These are phyloP conservation scores for Pseudachorutes palmiensis DNA, from an alignment of 1,140 invertebrate genomes.

Conservation along the genomic window DNA sequence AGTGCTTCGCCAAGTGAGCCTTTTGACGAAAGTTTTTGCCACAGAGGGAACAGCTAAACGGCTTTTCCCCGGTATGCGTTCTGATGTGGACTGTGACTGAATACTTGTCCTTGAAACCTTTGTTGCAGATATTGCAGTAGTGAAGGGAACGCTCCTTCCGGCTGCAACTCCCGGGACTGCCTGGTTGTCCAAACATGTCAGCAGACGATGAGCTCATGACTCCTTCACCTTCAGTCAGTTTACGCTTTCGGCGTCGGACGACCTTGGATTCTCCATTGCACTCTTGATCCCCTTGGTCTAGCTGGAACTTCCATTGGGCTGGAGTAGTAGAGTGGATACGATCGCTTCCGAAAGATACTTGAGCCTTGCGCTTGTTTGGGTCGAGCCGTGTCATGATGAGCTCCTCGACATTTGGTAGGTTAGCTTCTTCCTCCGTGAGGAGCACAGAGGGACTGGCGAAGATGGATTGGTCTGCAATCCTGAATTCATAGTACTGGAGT, in stretches of 20 bases:
- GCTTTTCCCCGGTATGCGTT: constrained; percentile 84
- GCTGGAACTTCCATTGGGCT: constrained; percentile 16
- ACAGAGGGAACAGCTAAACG: constrained; percentile 77
- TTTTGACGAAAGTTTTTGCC: constrained; percentile 90
- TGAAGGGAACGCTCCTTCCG: constrained; percentile 76
- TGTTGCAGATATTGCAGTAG: constrained; percentile 83
- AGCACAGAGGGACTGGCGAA: constrained; percentile 5
- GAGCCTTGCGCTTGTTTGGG: constrained; percentile 30
- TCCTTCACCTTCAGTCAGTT: too few relatives aligned
- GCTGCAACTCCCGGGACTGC: constrained; percentile 28
- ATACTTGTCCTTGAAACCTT: constrained; percentile 89
- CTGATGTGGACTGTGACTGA: constrained; percentile 85
- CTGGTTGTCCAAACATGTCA: background rate
- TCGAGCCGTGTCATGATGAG: constrained; percentile 37
- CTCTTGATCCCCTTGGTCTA: constrained; percentile 3
- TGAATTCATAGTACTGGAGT: constrained; percentile 31
- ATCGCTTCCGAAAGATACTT: constrained; percentile 29
- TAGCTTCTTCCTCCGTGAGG: constrained; percentile 24
- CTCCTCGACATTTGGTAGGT: constrained; percentile 37
- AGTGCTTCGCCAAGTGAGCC: constrained; percentile 93
- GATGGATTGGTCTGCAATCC: constrained; percentile 25
- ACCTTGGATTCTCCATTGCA: background rate
- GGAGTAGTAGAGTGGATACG: constrained; percentile 32
- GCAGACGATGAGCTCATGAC: background rate
- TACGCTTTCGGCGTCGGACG: background rate